Base-by-base conservation (phyloP, 2,888 invertebrate species). In the Therioaphis trifolii region DNA sequence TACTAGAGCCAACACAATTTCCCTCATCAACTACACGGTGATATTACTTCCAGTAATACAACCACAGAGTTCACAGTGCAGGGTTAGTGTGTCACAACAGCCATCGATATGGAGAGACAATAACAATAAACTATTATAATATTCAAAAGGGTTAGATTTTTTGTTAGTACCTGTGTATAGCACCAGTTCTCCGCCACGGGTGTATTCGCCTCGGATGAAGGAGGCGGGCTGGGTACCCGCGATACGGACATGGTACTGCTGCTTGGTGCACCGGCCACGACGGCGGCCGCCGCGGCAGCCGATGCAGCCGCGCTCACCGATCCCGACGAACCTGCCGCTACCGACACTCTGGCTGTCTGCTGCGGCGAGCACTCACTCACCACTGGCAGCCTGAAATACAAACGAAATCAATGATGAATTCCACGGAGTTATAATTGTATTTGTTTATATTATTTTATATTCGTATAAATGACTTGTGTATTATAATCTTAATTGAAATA, bases 171-270 rank as follows among this genome's bases (percentile, higher is more conserved):
- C 95, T 98, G 98, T 89, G 99, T 99, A 90, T 98, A 99, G 92
- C 99, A 99, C 99, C 99, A 99, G 92, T 98, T 99, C 91, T 99
- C 99, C 86, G 99, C 99, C 87, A 98, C 97, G 88, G 99, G 98
- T 89, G 96, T 96, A 91, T 96, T 95, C 89, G 95, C 95, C 93
- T 96, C 96, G 90, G 95, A 95, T 11, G 85, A 82, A 89, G 97
- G 94, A 88, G 95, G 95, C 90, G 97, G 97, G 91, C 96, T 97
- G 89, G 97, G 97, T 90, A 97, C 97, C 89, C 97, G 94, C 92
- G 96, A 96, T 91, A 96, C 96, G 92, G 87, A 87, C 87, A 87
- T 94, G 74, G 82, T 82, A 91, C 94, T 89, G 55, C 86, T 86
- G 84, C 87, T 87, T 89, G 92, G 92, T 90, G 93, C 92, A 90